Percentiles rank a stretch among this genome's conserved stretches.
phyloP scores from a whole-genome alignment of 1,140 invertebrate genomes.

The Augochlora pura region DNA sequence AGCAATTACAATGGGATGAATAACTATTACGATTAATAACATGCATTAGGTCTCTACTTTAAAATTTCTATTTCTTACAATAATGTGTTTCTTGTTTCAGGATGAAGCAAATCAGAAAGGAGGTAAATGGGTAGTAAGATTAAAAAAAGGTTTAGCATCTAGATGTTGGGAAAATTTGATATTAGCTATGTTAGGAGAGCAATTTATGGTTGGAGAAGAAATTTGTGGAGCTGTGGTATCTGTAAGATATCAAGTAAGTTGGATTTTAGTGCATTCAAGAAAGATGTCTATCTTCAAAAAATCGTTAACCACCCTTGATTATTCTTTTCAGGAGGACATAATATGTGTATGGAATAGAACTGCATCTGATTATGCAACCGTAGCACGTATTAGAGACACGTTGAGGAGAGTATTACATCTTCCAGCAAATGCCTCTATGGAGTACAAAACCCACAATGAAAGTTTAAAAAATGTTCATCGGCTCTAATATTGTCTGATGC shows the following conservation, averaged over 20 bases:
- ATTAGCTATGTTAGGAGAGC: constrained; percentile 98
- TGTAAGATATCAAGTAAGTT: constrained; percentile 91
- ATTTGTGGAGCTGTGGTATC: constrained; percentile 99
- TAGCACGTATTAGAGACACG: constrained; percentile 95
- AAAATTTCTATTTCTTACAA: neutral
- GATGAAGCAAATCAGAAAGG: constrained; percentile 96
- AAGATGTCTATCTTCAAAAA: neutral
- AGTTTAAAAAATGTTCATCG: constrained; percentile 85
- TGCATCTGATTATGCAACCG: constrained; percentile 92
- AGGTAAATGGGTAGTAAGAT: constrained; percentile 97
- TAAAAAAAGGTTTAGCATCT: constrained; percentile 96
- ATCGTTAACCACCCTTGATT: neutral
- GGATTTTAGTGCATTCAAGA: constrained; percentile 14
- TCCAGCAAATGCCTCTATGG: constrained; percentile 94
- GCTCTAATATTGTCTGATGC: constrained; percentile 34
- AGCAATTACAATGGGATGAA: too few relatives aligned
- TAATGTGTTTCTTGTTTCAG: constrained; percentile 73
- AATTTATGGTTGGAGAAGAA: constrained; percentile 99
- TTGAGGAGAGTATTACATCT: constrained; percentile 96
- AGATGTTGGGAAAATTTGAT: constrained; percentile 99
- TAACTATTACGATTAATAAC: too few relatives aligned
- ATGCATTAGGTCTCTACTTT: too few relatives aligned
- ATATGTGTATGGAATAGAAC: constrained; percentile 99
- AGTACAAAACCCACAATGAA: constrained; percentile 97
- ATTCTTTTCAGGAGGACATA: constrained; percentile 91